These are phyloP conservation scores for Columbina picui DNA, from an alignment of 2,113 vertebrate genomes.

Conservation along the genomic window DNA sequence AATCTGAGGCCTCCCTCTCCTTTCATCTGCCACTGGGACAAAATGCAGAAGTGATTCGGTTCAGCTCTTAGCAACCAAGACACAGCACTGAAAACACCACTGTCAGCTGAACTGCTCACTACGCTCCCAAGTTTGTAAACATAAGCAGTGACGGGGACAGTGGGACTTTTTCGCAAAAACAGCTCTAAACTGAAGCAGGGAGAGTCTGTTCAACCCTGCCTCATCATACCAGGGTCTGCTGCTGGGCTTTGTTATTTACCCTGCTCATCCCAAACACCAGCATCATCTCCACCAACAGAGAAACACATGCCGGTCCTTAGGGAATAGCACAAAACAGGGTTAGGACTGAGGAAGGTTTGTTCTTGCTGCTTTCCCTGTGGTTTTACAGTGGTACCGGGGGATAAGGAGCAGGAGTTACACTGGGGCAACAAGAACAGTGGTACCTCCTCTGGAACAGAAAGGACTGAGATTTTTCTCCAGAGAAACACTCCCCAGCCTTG, in stretches of 20 bases:
- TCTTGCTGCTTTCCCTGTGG: background rate
- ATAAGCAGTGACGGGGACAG: background rate
- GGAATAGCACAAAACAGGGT: background rate
- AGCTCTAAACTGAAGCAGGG: background rate
- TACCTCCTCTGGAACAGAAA: background rate
- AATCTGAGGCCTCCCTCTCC: background rate
- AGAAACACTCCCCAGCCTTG: background rate
- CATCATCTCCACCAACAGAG: background rate
- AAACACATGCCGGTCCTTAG: accelerated
- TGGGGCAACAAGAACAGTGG: background rate
- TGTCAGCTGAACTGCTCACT: background rate
- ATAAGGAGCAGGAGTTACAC: accelerated
- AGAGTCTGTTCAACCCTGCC: background rate
- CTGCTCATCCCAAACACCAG: background rate
- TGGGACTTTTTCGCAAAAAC: background rate
- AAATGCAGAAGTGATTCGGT: background rate
- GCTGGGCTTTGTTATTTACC: background rate
- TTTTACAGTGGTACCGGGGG: background rate
- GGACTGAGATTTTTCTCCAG: background rate
- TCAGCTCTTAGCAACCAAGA: constrained; percentile 1
- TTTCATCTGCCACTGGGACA: background rate
- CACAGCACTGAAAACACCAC: background rate
- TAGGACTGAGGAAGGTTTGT: background rate
- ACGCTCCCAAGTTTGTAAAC: background rate
- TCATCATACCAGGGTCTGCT: background rate